Percentiles rank a stretch among this genome's conserved stretches.
Conservation (phyloP, 2,888 invertebrate genomes). For the Melieria crassipennis region DNA sequence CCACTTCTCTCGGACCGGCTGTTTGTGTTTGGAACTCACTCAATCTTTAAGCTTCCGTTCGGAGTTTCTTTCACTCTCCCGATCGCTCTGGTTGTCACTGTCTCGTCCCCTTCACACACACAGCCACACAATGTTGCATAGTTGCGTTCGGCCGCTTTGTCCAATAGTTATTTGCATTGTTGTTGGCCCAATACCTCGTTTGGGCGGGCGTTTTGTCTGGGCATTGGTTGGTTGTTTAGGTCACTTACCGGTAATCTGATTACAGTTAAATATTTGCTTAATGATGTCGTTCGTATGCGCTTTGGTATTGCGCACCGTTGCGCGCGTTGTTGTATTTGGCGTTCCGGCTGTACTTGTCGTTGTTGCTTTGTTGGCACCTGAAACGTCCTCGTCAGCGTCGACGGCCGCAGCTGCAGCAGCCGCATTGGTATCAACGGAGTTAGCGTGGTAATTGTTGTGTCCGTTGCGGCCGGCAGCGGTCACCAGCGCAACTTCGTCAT, state of each 20-base stretch:
- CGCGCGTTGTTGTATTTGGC: conserved; percentile 43
- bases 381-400: conserved; percentile 28
- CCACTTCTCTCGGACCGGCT: too few relatives aligned
- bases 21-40: too few relatives aligned
- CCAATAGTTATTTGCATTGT: neutral
- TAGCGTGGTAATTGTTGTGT: conserved; percentile 6
- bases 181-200: neutral
- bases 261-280: conserved; percentile 61
- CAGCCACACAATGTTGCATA: neutral
- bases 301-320: conserved; percentile 3
- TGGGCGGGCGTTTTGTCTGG: neutral
- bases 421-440: neutral
- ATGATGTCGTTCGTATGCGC: conserved; percentile 53
- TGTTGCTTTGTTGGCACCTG: conserved; percentile 41
- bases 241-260: conserved; percentile 64
- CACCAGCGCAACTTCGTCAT: conserved; percentile 29
- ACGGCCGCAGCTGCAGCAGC: neutral
- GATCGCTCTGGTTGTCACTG: too few relatives aligned
- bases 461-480: conserved; percentile 31
- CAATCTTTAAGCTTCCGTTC: too few relatives aligned
- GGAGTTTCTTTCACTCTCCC: too few relatives aligned
- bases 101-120: neutral
- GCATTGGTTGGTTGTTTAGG: neutral
- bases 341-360: conserved; percentile 47
- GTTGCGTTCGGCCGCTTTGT: neutral